Evolutionary conservation across 2,888 invertebrate species (phyloP).

Genomic region (Tetropium fuscum): DNA sequence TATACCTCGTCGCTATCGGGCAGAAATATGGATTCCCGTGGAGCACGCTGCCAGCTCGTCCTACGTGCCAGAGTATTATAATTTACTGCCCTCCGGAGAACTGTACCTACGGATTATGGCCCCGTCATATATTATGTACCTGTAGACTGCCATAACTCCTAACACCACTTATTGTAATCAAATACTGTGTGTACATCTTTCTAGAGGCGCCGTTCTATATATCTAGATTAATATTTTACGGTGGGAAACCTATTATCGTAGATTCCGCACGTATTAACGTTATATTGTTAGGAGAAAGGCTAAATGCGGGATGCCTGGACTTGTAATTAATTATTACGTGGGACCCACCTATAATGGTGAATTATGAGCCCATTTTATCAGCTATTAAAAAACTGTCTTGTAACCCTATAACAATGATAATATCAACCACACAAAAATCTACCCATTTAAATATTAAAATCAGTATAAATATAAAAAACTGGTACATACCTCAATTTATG

Average conservation of each 20-base stretch:
- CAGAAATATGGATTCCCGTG: conserved; percentile 27
- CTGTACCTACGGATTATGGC: conserved; percentile 52
- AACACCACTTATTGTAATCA: conserved; percentile 54
- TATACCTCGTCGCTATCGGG: conserved; percentile 32
- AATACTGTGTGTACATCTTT: conserved; percentile 41
- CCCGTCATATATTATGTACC: conserved; percentile 53
- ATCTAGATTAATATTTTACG: conserved; percentile 21
- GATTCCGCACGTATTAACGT: conserved; percentile 11
- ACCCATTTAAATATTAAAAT: too few relatives aligned
- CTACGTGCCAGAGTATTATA: conserved; percentile 47
- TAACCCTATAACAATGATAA: too few relatives aligned
- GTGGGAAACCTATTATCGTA: conserved; percentile 16
- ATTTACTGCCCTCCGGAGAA: conserved; percentile 49
- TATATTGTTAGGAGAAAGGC: neutral
- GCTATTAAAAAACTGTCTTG: too few relatives aligned
- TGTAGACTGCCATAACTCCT: conserved; percentile 51
- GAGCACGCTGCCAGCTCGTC: conserved; percentile 6
- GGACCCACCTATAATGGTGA: neutral
- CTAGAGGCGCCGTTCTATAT: conserved; percentile 12
- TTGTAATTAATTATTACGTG: neutral
- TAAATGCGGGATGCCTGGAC: neutral
- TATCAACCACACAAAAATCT: too few relatives aligned
- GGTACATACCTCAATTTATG: too few relatives aligned
- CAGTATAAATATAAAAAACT: too few relatives aligned
- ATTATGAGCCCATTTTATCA: neutral